Base-by-base conservation (phyloP, 2,113 vertebrate genomes). In the Carlito syrichta region DNA sequence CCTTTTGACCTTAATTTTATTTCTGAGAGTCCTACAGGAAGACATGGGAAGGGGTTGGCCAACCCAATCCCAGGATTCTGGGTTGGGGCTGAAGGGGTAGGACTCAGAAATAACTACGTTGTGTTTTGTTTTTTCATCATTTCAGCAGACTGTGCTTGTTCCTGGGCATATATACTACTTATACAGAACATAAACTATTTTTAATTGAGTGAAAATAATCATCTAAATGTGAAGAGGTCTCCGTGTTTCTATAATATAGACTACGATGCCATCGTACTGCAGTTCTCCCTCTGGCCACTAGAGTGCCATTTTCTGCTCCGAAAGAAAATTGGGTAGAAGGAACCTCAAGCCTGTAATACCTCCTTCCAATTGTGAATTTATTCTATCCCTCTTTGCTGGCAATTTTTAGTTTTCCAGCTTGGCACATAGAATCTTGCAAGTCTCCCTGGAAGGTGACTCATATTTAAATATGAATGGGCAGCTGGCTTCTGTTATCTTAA, bases 401-500 rank as follows among this genome's bases (percentile, higher is more conserved):
- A 95, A 92, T 83, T 98, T 98, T 97, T 96, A 97, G 95, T 96
- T 98, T 85, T 96, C 97, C 95, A 98, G 79, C 90, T 97, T 97
- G 97, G 96, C 97, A 95, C 92, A 88, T 97, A 97, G 97, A 97
- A 92, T 91, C 95, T 97, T 96, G 96, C 87, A 95, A 98, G 95
- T 97, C 97, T 97, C 98, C 58, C 96, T 97, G 97, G 97, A 97
- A 97, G 84, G 97, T 96, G 97, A 97, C 96, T 98, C 98, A 96
- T 95, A 97, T 97, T 98, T 96, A 96, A 98, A 97, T 97, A 97
- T 96, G 97, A 96, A 97, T 95, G 81, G 91, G 96, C 98, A 98
- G 95, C 98, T 98, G 97, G 97, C 96, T 97, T 97, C 96, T 98
- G 98, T 97, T 97, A 98, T 95, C 98, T 93, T 97, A 95, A 97